Base-by-base conservation (phyloP, 2,113 vertebrate species). In the Buteo buteo region DNA sequence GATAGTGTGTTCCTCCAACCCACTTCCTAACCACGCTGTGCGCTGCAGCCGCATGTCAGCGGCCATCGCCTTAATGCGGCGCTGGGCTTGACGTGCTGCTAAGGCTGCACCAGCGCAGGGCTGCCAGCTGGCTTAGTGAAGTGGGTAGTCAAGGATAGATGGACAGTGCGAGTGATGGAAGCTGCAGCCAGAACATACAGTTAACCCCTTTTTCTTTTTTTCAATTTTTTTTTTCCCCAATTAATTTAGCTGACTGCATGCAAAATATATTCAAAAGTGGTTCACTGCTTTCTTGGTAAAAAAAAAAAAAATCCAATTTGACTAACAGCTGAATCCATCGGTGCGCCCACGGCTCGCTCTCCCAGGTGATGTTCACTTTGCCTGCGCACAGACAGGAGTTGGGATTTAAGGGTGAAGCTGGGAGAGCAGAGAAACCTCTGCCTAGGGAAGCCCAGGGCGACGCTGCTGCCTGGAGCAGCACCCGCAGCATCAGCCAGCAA, bases 181-280 rank as follows among this genome's bases (percentile, higher is more conserved):
- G 86, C 86, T 73, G 80, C 89, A 94, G 92, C 94, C 96, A 96
- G 93, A 83, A 83, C 49, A 67, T 58, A 80, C 82, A 94, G 84
- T 72, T 31, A 91, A n/a, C 11, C 54, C 72, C 47, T 11, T 6
- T 31, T 59, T 24, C 62, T 31, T 8, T 58, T 22, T 58, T 38
- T 31, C 10, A 55, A 7, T 17, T 58, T 26, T 32, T 28, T 19
- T 32, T 17, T 3, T 6, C 2, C 49, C 34, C 7, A 29, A 11
- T 38, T 29, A 18, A 44, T 80, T 90, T 29, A 42, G 32, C n/a
- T 36, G 32, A 15, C 22, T 29, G 11, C 9, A 50, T 29, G 40
- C 25, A 69, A 81, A 86, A 86, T 21, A 38, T 0, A 64, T 7
- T 55, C 13, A 15, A 18, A 82, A 84, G 14, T 11, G 3, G 7